These are phyloP conservation scores for Haemorhous mexicanus DNA, from an alignment of 2,113 vertebrate genomes.

Conservation along the genomic window DNA sequence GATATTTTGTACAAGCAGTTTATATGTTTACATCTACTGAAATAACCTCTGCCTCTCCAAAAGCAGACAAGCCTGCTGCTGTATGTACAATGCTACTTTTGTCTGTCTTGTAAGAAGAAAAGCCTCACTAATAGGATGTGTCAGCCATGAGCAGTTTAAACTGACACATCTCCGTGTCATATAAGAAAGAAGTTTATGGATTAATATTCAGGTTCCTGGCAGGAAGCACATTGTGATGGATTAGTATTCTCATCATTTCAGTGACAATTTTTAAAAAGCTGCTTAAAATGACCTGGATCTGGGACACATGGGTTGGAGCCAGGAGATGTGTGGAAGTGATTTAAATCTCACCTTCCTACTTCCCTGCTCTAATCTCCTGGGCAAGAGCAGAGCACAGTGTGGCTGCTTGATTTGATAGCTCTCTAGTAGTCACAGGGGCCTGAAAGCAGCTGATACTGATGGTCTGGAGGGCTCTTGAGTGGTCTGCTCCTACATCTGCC, in stretches of 20 bases:
- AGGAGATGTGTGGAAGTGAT: background rate
- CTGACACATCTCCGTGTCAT: background rate
- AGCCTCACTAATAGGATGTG: background rate
- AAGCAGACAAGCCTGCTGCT: background rate
- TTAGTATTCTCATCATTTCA: background rate
- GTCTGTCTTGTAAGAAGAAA: background rate
- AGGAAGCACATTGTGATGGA: background rate
- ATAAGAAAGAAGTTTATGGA: background rate
- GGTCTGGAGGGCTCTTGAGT: background rate
- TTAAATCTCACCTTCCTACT: conserved; percentile 4
- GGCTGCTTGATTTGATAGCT: background rate
- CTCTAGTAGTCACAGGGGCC: background rate
- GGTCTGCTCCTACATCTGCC: background rate
- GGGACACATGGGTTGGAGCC: background rate
- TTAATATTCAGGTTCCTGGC: conserved; percentile 6
- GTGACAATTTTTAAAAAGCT: conserved; percentile 28
- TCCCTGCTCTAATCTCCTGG: background rate
- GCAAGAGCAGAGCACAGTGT: background rate
- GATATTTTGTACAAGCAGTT: background rate
- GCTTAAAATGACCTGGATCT: conserved; percentile 21
- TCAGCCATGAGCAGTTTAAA: background rate
- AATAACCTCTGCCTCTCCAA: background rate
- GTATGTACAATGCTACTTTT: background rate
- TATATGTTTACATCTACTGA: background rate
- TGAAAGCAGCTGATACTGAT: background rate